Evolutionary conservation across 2,888 invertebrate genomes (phyloP), one percentile per base, ranked within the genome.

Genomic region (Nipponacmea schrenckii): DNA sequence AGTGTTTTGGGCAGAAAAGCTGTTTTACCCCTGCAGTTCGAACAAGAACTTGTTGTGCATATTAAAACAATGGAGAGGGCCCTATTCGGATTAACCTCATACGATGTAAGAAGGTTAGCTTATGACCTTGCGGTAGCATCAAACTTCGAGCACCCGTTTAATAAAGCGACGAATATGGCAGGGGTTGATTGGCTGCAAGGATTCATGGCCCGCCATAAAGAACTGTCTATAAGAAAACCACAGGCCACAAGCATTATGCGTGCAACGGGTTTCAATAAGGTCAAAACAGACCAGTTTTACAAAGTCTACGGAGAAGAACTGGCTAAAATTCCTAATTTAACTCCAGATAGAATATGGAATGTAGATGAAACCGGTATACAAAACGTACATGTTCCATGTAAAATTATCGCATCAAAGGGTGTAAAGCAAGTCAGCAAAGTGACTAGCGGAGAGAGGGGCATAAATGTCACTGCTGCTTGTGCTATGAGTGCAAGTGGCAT

Each of bases 221-320:
- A 45, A 2, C 27, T 63, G 10, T 63, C 45, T 62, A 8, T 64
- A 17, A 20, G 64, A 26, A 27, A 17, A 8, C 31, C 64, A 64
- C 31, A 39, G 39, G 39, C 44, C 14, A 66, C 66, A 14, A 66
- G 27, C 27, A 2, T 66, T 15, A 17, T 20, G 8, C 39, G 44
- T n/a, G 66, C 66, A 15, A 17, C 17, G 12, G 46, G 46, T 15
- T 46, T 46, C 46, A 46, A 46, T 46, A 46, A 17, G 46, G 14
- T 17, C 2, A 46, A 46, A 48, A 67, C 74, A 14, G 79, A 79
- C 24, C 70, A 24, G n/a, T 76, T 67, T 50, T 20, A 81, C n/a
- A 80, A 79, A 12, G 17, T 62, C 7, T 68, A 56, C 2, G 20
- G n/a, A 20, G 56, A 56, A 20, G 20, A n/a, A 20, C n/a, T 56